Evolutionary conservation across 92 coral and sea anemone genomes (phyloP), one percentile per base, ranked within the genome.

Genomic region (Epizoanthus rinbou): DNA sequence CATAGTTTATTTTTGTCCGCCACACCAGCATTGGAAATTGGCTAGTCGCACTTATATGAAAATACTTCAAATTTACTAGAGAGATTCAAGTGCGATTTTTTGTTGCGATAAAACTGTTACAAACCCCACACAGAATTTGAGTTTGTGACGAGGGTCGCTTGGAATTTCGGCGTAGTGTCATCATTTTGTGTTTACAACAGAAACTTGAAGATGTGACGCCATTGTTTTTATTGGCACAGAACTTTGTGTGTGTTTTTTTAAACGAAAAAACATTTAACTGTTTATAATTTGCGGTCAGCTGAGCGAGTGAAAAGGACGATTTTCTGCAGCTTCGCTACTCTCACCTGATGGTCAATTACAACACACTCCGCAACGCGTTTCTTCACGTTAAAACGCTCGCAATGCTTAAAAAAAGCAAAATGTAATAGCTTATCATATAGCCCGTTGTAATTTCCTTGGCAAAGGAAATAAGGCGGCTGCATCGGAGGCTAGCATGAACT

Each of bases 381-480:
- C 74, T 69, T 69, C 74, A 35, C 50, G 74, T 69, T 69, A 69
- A 69, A 69, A 69, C 50, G 74, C 53, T 69, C 74, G 74, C 56
- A 69, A 69, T 35, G 74, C 74, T 69, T 69, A 37, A 37, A 35
- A 64, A 69, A 69, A 69, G 56, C 56, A 1, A 69, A 69, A 37
- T 69, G 74, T 69, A 69, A 37, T 69, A 69, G 74, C 74, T 69
- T 69, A 69, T 37, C 74, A 69, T 69, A 69, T 69, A 69, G 50
- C 74, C 74, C 24, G 74, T 69, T 69, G 74, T 69, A 69, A 69
- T 33, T 19, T 21, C 70, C 68, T 63, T 17, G 68, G 68, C 68
- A 63, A 63, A 63, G 25, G 31, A n/a, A n/a, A 23, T n/a, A 37
- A 37, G 43, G 43, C 43, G 43, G 43, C 43, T 37, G 43, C 5